Evolutionary conservation across 2,113 vertebrate species (phyloP), one percentile per base, ranked within the genome.

Genomic region (Illadopsis cleaveri): DNA sequence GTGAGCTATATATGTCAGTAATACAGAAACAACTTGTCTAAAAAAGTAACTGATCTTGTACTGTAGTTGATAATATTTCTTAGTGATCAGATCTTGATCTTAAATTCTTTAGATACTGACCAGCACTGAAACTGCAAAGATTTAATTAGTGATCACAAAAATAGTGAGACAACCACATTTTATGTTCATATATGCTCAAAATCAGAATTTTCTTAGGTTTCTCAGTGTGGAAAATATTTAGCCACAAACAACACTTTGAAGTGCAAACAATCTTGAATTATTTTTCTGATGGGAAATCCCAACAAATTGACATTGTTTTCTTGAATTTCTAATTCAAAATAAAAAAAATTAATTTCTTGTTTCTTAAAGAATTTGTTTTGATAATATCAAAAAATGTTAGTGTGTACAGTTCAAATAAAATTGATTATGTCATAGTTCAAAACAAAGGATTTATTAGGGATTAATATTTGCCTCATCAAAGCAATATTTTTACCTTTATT

Each of bases 51-150:
- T 33, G 1, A 15, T 47, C 23, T 69, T 64, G 13, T 5, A 23
- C 20, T 54, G 8, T 6, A 60, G 8, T 28, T 54, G 44, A 23
- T 79, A 58, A 24, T 0, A 15, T 72, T 72, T 89, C 47, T 77
- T 40, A n/a, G 11, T 50, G 44, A 54, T 50, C 14, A 21, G 17
- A 31, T 37, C 0, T 0, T 8, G 4, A 25, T 27, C 8, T 37
- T 72, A 37, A 21, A 17, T 66, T 70, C 13, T 57, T 48, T 85
- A 27, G 3, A 62, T 62, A 28, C 14, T 82, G 19, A 38, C 13
- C 4, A 38, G 21, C 11, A 16, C 11, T 61, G 80, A 57, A 54
- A 51, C 12, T 45, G 22, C 7, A 54, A 61, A 48, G 1, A 8
- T 19, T 77, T 85, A 72, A 24, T 35, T 78, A 38, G 8, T 38